These are phyloP conservation scores for Tillus elongatus DNA, from an alignment of 2,888 invertebrate species.

Conservation along the genomic window DNA sequence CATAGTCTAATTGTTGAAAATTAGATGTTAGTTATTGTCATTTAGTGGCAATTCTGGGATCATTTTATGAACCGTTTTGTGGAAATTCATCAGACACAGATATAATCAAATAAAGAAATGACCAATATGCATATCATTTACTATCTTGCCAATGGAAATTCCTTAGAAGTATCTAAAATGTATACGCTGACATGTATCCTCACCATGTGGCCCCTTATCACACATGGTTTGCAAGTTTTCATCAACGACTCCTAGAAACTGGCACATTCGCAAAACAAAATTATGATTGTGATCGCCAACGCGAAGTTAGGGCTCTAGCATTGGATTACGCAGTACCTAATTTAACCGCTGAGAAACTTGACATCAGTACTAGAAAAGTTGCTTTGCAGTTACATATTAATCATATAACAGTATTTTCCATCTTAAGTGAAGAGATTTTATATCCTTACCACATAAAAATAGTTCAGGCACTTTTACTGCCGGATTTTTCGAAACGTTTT, in stretches of 20 bases:
- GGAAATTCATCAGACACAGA: too few species aligned
- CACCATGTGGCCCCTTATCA: slow-evolving; percentile 1
- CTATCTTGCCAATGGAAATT: too few species aligned
- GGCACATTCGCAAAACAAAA: neutral
- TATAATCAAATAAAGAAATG: neutral
- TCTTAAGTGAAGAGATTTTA: neutral
- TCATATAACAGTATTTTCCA: slow-evolving; percentile 2
- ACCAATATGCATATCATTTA: neutral
- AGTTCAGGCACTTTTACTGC: too few species aligned
- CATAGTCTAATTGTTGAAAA: too few species aligned
- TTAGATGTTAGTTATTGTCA: too few species aligned
- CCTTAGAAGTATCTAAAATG: too few species aligned
- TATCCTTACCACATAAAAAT: neutral
- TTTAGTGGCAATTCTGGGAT: too few species aligned
- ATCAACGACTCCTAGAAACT: neutral
- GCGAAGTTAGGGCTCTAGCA: slow-evolving; percentile 2
- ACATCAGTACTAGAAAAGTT: slow-evolving; percentile 1
- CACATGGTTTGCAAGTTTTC: neutral
- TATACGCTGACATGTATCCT: neutral
- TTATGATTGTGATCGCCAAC: slow-evolving; percentile 2
- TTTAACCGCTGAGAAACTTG: slow-evolving; percentile 1
- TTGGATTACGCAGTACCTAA: neutral
- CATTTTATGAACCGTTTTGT: too few species aligned
- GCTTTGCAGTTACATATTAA: slow-evolving; percentile 1
- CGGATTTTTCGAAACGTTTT: too few species aligned